phyloP scores from a whole-genome alignment of 1,140 invertebrate genomes.

The Aplysia californica region DNA sequence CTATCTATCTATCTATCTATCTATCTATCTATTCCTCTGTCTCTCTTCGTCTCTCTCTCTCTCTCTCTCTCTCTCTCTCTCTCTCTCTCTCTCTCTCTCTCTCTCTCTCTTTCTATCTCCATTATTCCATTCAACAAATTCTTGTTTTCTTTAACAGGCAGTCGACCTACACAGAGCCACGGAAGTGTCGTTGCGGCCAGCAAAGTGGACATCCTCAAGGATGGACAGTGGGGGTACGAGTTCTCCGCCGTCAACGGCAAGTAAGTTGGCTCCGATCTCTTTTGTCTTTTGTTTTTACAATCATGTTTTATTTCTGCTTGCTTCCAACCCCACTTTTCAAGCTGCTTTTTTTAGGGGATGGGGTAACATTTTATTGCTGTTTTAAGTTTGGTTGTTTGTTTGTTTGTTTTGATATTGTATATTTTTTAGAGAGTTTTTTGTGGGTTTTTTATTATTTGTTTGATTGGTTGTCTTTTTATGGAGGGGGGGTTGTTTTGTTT shows the following conservation, averaged over 20 bases:
- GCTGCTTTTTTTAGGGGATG: neutral
- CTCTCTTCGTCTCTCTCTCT: no score
- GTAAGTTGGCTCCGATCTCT: no score
- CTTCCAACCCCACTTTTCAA: neutral
- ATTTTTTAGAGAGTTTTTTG: no score
- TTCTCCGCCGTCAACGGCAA: constrained; percentile 45
- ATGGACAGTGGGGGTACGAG: constrained; percentile 49
- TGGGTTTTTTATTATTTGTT: no score
- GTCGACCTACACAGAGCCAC: constrained; percentile 57
- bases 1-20: no score
- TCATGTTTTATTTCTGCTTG: no score
- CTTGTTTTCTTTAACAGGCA: constrained; percentile 33
- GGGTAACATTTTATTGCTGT: neutral
- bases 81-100: constrained; percentile 3
- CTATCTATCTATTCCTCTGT: no score
- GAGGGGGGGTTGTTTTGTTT: no score
- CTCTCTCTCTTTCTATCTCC: no score
- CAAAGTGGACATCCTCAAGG: constrained; percentile 35
- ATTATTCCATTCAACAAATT: neutral
- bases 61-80: neutral
- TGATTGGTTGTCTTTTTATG: no score
- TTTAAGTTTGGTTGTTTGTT: neutral
- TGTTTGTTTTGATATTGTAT: no score
- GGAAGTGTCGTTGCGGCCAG: constrained; percentile 54
- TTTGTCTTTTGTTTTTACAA: no score